Evolutionary conservation across 2,888 invertebrate species (phyloP).

Genomic region (Trachelus troglodyta): DNA sequence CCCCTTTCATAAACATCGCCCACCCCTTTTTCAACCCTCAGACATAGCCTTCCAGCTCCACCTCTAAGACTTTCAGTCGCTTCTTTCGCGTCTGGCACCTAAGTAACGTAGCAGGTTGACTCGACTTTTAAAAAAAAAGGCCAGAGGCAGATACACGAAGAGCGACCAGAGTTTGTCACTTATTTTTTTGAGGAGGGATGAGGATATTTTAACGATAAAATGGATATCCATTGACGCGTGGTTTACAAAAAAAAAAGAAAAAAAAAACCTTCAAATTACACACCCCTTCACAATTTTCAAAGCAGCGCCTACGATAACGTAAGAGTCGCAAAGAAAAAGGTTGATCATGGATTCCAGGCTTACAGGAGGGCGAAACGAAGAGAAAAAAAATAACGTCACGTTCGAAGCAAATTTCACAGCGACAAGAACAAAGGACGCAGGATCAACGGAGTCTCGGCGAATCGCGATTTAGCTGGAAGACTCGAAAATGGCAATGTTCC

Average conservation of each 20-base stretch:
- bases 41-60: background rate
- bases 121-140: conserved; percentile 7
- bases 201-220: conserved; percentile 28
- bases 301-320: background rate
- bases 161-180: conserved; percentile 33
- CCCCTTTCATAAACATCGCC: conserved; percentile 13
- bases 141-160: conserved; percentile 30
- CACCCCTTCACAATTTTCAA: background rate
- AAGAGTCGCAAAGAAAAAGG: background rate
- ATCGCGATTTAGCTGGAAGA: background rate
- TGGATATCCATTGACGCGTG: conserved; percentile 11
- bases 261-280: background rate
- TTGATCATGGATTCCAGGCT: background rate
- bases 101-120: background rate
- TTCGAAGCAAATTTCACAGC: background rate
- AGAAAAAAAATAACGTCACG: conserved; percentile 18
- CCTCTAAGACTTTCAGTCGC: background rate
- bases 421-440: background rate
- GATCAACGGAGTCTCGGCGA: background rate
- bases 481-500: conserved; percentile 6
- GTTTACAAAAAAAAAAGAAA: background rate
- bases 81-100: background rate
- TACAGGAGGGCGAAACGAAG: conserved; percentile 9
- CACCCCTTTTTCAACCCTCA: background rate
- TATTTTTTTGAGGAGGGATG: conserved; percentile 18